Percentiles rank a stretch among this genome's conserved stretches.
Conservation (phyloP, 2,113 vertebrate genomes). For the Lampris incognitus region DNA sequence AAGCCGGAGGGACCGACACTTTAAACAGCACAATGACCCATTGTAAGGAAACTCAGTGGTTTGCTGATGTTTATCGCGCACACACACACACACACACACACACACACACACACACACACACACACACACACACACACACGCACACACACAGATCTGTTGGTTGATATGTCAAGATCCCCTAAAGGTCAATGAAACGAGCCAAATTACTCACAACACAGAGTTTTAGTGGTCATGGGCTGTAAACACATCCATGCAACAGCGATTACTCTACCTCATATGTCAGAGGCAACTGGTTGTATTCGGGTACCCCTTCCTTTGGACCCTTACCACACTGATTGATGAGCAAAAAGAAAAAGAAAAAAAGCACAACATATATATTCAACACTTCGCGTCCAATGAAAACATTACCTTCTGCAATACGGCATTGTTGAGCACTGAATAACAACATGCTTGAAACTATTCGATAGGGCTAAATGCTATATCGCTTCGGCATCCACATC, state of each 20-base stretch:
- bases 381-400: background rate
- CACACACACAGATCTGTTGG: background rate
- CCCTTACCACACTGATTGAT: conserved; percentile 50
- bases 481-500: too few relatives aligned
- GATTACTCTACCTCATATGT: conserved; percentile 69
- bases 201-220: conserved; percentile 3
- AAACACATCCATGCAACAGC: conserved; percentile 49
- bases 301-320: conserved; percentile 64
- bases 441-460: too few relatives aligned
- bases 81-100: background rate
- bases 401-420: background rate
- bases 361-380: background rate
- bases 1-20: background rate
- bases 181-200: conserved; percentile 3
- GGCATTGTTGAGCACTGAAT: too few relatives aligned
- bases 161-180: background rate
- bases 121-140: background rate
- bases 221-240: background rate
- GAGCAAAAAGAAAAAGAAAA: conserved; percentile 46
- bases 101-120: background rate
- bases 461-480: too few relatives aligned
- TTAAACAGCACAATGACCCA: background rate
- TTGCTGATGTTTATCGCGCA: background rate
- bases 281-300: conserved; percentile 63
- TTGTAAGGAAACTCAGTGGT: background rate